Evolutionary conservation across 2,797 vertebrate genomes (phyloP).

Genomic region (Anabas testudineus): DNA sequence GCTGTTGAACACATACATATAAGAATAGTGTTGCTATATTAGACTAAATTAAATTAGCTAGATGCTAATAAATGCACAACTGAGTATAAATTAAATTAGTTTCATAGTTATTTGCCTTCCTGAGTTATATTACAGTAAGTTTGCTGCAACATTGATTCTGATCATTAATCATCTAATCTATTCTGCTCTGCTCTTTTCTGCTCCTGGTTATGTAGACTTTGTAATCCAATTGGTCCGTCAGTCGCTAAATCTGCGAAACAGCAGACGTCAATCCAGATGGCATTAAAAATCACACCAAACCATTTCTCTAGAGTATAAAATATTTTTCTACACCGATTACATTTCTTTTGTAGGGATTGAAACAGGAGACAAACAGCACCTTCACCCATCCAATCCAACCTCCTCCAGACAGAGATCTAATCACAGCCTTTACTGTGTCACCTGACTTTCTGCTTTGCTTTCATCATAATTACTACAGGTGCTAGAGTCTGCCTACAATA

Average conservation of each 20-base stretch:
- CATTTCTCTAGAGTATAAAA: neutral
- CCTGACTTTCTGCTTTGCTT: no score
- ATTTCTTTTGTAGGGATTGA: neutral
- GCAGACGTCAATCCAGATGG: conserved; percentile 69
- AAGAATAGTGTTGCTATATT: no score
- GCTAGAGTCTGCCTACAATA: no score
- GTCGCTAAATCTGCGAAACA: conserved; percentile 57
- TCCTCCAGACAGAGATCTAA: no score
- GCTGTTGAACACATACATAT: no score
- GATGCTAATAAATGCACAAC: neutral
- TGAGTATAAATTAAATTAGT: neutral
- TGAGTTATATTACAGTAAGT: neutral
- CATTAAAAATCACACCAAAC: conserved; percentile 35
- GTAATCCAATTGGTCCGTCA: conserved; percentile 69
- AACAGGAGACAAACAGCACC: no score
- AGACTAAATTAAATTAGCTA: neutral
- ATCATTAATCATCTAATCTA: conserved; percentile 61
- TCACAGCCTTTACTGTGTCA: no score
- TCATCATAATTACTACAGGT: no score
- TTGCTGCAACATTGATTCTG: conserved; percentile 32
- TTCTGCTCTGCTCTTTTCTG: conserved; percentile 36
- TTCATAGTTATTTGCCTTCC: conserved; percentile 1
- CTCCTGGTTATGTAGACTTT: conserved; percentile 42
- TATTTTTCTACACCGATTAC: neutral
- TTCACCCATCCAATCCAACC: no score